Base-by-base conservation (phyloP, 2,113 vertebrate genomes). In the Sorex fumeus region DNA sequence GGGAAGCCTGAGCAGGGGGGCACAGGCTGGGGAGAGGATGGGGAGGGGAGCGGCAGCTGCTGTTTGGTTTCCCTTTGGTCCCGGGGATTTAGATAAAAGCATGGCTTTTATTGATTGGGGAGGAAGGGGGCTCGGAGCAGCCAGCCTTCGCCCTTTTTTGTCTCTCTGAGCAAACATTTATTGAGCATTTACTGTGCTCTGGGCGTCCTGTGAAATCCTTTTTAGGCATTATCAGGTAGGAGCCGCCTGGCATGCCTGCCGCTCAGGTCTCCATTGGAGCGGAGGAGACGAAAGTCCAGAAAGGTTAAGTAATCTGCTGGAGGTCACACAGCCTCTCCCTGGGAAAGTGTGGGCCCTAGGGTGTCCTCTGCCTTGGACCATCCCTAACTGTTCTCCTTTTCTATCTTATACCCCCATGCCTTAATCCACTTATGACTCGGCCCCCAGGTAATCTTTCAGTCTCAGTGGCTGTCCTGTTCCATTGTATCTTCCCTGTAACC, bases 31-130 rank as follows among this genome's bases (percentile, higher is more conserved):
- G 88, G 64, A 8, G 27, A 3, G 21, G 94, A 91, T 79, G 25
- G 28, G 90, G 90, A 80, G 91, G 85, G 75, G 77, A 84, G 81
- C 77, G 81, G 89, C 96, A 96, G 96, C 96, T 97, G 96, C 95
- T 96, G 93, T 97, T 97, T 97, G 95, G 96, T 92, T 96, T 96
- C 92, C 80, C 93, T 96, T 97, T 93, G 91, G 96, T 95, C 96
- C 78, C 30, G 74, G 96, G 96, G 96, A 97, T 96, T 97, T 96
- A 96, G 96, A 97, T 97, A 96, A 97, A 97, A 96, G 95, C 76
- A 62, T 82, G 95, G 91, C 95, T 94, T 95, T 93, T 95, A 97
- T 96, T 95, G 96, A 96, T 95, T 92, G 87, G 84, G 92, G 36
- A 90, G 76, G 91, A 53, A 74, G 81, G 84, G 75, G 43, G 13